A percentile compares a stretch with the other conserved stretches of the same genome.
Evolutionary conservation across 2,113 vertebrate species (phyloP).

Genomic region (Telmatochromis bifrenatus): DNA sequence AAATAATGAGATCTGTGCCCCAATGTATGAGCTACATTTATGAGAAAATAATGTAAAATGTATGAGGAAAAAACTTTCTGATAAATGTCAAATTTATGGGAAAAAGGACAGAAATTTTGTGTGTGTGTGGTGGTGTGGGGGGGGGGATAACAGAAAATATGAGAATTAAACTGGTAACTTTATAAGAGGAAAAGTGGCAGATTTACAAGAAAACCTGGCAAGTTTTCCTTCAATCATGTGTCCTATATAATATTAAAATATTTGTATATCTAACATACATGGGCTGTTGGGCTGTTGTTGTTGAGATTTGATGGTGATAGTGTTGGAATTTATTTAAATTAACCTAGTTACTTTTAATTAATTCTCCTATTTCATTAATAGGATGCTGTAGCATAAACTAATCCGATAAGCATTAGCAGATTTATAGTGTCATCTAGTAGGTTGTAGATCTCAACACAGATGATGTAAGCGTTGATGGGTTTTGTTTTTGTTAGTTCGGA

Average conservation of each 20-base stretch:
- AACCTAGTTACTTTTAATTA: not conserved
- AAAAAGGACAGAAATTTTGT: accelerated
- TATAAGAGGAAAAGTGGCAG: not conserved
- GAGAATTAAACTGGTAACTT: not conserved
- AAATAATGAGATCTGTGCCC: not conserved
- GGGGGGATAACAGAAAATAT: not conserved
- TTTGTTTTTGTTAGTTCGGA: not conserved
- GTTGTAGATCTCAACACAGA: not conserved
- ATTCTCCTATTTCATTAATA: not conserved
- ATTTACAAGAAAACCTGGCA: not conserved
- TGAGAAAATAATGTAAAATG: not conserved
- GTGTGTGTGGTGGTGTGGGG: accelerated
- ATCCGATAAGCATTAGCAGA: not conserved
- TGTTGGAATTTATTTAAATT: not conserved
- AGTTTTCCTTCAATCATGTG: not conserved
- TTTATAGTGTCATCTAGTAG: not conserved
- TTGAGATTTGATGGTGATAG: not conserved
- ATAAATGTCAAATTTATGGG: not conserved
- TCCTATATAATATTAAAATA: not conserved
- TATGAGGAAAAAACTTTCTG: not conserved
- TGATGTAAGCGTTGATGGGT: not conserved
- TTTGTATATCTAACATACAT: not conserved
- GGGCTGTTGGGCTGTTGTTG: not conserved
- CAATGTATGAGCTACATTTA: not conserved
- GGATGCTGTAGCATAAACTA: not conserved